Percentiles rank a stretch among this genome's conserved stretches.
Conservation (phyloP, 2,113 vertebrate genomes). For the Boulengeromyrus knoepffleri region DNA sequence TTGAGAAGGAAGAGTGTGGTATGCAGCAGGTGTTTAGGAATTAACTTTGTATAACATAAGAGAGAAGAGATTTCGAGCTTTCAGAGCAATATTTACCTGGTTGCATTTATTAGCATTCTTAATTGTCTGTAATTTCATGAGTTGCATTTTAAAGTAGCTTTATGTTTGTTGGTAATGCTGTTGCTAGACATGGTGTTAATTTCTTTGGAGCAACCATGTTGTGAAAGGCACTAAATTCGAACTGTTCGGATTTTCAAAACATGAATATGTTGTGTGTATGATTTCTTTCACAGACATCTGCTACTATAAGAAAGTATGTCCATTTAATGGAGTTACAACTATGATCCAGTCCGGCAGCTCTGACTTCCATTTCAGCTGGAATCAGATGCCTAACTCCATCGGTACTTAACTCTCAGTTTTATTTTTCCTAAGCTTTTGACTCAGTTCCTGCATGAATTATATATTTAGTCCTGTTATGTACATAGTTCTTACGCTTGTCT, state of each 20-base stretch:
- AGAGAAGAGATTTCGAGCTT: background rate
- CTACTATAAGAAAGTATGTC: conserved; percentile 90
- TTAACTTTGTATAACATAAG: background rate
- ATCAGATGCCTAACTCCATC: conserved; percentile 90
- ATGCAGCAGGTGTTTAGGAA: background rate
- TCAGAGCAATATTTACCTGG: background rate
- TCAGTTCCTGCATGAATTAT: background rate
- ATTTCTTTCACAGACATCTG: conserved; percentile 71
- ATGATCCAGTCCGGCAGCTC: conserved; percentile 87
- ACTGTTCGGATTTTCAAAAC: background rate
- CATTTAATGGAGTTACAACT: conserved; percentile 85
- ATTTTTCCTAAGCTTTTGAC: background rate
- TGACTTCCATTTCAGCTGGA: conserved; percentile 98
- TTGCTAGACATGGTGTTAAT: background rate
- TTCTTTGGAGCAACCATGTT: background rate
- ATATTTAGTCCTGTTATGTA: background rate
- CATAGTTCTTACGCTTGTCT: background rate
- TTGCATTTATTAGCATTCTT: background rate
- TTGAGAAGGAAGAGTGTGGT: background rate
- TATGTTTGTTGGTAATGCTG: background rate
- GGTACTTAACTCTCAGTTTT: conserved; percentile 66
- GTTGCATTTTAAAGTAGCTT: background rate
- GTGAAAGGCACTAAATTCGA: background rate
- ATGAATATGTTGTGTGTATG: background rate
- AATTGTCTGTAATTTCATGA: background rate